These are phyloP conservation scores for Apostichopus leukothele DNA, from an alignment of 53 echinoderm and acorn worm species.

Conservation along the genomic window DNA sequence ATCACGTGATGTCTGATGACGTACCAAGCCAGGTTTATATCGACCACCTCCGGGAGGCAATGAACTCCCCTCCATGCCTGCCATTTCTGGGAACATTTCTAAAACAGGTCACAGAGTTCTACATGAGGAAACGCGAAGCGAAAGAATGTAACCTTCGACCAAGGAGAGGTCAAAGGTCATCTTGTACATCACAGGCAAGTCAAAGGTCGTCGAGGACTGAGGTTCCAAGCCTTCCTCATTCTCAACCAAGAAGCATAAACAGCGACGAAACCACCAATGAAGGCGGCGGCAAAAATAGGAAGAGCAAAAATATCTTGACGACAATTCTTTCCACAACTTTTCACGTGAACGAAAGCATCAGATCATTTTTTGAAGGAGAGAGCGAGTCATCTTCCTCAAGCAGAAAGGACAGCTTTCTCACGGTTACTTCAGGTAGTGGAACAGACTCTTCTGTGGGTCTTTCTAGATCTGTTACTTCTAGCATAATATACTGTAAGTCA, in stretches of 20 bases:
- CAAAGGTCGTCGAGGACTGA: not conserved
- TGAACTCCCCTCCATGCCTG: slow-evolving; percentile 73
- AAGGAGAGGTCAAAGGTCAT: not conserved
- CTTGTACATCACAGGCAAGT: not conserved
- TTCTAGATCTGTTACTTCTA: not conserved
- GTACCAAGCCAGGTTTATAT: slow-evolving; percentile 46
- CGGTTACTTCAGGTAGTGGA: not conserved
- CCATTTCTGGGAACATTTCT: slow-evolving; percentile 83
- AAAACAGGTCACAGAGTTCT: slow-evolving; percentile 59
- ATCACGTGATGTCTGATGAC: slow-evolving; percentile 61
- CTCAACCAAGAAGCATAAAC: not conserved
- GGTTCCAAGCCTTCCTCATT: not conserved
- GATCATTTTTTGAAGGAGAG: not conserved
- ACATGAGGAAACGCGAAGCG: slow-evolving; percentile 33
- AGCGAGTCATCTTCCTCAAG: not conserved
- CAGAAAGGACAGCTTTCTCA: not conserved
- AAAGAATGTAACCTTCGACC: not conserved
- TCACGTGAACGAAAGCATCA: not conserved
- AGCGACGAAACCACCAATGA: not conserved
- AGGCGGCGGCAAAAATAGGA: not conserved
- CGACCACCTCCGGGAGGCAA: slow-evolving; percentile 49
- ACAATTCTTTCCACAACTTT: not conserved
- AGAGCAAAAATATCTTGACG: not conserved
- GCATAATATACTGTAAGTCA: not conserved
- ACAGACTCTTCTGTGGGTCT: not conserved